These are phyloP conservation scores for Athene cunicularia DNA, from an alignment of 2,113 vertebrate species.

Conservation along the genomic window DNA sequence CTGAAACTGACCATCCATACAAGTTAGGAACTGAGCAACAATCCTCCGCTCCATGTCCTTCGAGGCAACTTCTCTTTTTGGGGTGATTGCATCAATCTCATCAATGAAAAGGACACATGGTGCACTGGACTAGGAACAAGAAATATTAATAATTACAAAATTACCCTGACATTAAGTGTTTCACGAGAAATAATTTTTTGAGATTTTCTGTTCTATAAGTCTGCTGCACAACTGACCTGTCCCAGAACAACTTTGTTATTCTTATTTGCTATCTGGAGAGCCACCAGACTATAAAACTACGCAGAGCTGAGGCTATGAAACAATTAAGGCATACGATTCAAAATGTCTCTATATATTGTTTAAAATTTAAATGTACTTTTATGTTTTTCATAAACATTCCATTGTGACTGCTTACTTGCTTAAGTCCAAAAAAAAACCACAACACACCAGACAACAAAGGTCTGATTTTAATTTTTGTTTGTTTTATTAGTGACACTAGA, in stretches of 20 bases:
- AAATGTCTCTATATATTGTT: neutral
- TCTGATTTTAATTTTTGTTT: neutral
- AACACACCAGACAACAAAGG: neutral
- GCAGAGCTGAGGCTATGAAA: neutral
- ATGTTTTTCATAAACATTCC: neutral
- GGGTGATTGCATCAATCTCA: conserved; percentile 96
- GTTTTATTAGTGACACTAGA: neutral
- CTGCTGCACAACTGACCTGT: neutral
- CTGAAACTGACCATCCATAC: conserved; percentile 90
- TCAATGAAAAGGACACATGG: conserved; percentile 97
- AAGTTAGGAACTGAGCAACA: conserved; percentile 94
- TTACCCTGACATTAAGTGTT: neutral
- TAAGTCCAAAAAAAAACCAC: neutral
- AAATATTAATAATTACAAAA: neutral
- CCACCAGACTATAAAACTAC: neutral
- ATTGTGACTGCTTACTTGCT: neutral
- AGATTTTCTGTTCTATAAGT: neutral
- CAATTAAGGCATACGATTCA: neutral
- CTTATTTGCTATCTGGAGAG: neutral
- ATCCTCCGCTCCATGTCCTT: conserved; percentile 99
- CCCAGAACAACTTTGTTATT: neutral
- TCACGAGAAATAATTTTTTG: neutral
- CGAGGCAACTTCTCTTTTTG: conserved; percentile 93
- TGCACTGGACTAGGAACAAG: conserved; percentile 77
- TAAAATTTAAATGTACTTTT: neutral